Percentiles rank a stretch among this genome's conserved stretches.
Conservation (phyloP, 1,140 invertebrate genomes). For the Potamilus streckersoni region DNA sequence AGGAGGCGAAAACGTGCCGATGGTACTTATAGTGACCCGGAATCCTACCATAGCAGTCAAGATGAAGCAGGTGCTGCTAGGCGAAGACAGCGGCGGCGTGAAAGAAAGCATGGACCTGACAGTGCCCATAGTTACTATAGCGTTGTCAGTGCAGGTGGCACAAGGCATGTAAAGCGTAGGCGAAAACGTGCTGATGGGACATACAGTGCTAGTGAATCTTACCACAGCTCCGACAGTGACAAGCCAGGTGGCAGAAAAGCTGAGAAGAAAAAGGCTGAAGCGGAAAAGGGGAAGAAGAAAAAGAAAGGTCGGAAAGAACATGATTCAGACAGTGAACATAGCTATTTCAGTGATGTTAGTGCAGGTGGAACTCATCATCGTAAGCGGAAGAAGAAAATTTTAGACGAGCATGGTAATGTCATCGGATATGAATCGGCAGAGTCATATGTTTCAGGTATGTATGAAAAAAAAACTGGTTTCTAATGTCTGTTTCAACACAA, state of each 20-base stretch:
- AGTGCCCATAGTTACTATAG: slow-evolving; percentile 65
- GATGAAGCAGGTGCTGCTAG: slow-evolving; percentile 58
- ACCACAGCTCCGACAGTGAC: slow-evolving; percentile 62
- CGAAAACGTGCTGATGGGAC: slow-evolving; percentile 61
- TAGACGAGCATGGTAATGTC: slow-evolving; percentile 61
- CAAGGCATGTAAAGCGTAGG: slow-evolving; percentile 56
- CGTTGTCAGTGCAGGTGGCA: slow-evolving; percentile 63
- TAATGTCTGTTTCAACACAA: too few relatives aligned
- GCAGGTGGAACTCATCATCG: slow-evolving; percentile 57
- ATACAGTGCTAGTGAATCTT: slow-evolving; percentile 61
- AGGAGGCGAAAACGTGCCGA: slow-evolving; percentile 57
- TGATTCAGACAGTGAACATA: slow-evolving; percentile 62
- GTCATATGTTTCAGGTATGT: slow-evolving; percentile 34
- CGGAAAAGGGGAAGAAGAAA: slow-evolving; percentile 29
- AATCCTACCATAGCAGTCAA: slow-evolving; percentile 62
- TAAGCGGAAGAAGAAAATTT: slow-evolving; percentile 54
- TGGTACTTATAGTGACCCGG: slow-evolving; percentile 59
- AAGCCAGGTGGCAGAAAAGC: slow-evolving; percentile 53
- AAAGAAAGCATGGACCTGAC: slow-evolving; percentile 49
- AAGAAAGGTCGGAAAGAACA: slow-evolving; percentile 44
- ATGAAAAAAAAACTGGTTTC: too few relatives aligned
- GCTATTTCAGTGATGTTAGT: slow-evolving; percentile 63
- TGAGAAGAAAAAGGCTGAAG: slow-evolving; percentile 42
- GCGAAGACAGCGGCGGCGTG: slow-evolving; percentile 53
- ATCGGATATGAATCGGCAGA: slow-evolving; percentile 60